These are phyloP conservation scores for Heliopora coerulea DNA, from an alignment of 92 coral and sea anemone species.

Conservation along the genomic window DNA sequence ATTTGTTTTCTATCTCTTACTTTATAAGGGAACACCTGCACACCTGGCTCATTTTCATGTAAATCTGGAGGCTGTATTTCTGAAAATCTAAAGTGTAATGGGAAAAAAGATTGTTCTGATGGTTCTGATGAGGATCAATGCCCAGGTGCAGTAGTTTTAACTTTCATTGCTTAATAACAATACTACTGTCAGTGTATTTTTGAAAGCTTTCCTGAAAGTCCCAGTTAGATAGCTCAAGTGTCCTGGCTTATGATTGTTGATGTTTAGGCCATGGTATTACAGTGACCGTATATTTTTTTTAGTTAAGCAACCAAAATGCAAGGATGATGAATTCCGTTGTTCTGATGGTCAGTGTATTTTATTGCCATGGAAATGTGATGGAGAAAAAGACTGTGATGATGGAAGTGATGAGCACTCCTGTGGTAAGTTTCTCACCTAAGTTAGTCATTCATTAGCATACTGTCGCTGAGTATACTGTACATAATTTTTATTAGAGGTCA, in stretches of 20 bases:
- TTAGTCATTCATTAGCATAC: too few species aligned
- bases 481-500: too few species aligned
- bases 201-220: neutral
- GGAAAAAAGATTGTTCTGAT: slow-evolving; percentile 61
- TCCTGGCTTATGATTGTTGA: too few species aligned
- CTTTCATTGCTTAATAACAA: neutral
- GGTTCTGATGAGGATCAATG: slow-evolving; percentile 71
- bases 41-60: slow-evolving; percentile 65
- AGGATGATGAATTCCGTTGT: slow-evolving; percentile 39
- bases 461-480: too few species aligned
- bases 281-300: too few species aligned
- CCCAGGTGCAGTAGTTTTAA: slow-evolving; percentile 30
- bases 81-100: slow-evolving; percentile 62
- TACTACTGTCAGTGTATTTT: too few species aligned
- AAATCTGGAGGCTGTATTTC: slow-evolving; percentile 69
- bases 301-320: slow-evolving; percentile 32
- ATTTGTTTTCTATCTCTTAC: too few species aligned
- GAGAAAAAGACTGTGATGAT: slow-evolving; percentile 45
- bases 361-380: slow-evolving; percentile 36
- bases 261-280: too few species aligned
- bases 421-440: slow-evolving; percentile 26
- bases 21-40: slow-evolving; percentile 45
- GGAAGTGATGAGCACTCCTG: slow-evolving; percentile 43
- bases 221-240: neutral
- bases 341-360: slow-evolving; percentile 40